Evolutionary conservation across 2,113 vertebrate genomes (phyloP).

Genomic region (Anthoscopus minutus): DNA sequence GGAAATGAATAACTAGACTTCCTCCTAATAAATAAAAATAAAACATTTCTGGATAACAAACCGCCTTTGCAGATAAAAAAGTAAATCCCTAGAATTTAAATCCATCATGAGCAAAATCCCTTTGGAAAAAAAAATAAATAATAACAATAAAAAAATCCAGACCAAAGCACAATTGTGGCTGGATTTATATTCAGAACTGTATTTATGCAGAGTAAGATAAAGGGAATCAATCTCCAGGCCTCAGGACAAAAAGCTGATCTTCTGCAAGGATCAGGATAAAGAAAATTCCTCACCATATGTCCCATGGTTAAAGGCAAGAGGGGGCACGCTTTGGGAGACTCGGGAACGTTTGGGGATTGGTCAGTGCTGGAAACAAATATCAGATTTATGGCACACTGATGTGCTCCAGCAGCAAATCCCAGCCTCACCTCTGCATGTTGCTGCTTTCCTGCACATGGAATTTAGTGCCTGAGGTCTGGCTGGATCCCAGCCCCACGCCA

Average conservation of each 20-base stretch:
- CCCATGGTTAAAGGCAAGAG: neutral
- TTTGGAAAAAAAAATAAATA: neutral
- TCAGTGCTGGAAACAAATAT: neutral
- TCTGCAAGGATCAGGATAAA: conserved; percentile 7
- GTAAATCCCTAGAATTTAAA: conserved; percentile 44
- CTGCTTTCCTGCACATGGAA: neutral
- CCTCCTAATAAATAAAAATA: conserved; percentile 13
- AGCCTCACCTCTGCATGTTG: neutral
- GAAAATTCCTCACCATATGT: neutral
- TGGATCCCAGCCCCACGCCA: rapidly evolving
- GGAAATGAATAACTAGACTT: neutral
- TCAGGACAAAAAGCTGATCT: conserved; percentile 12
- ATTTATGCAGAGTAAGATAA: conserved; percentile 46
- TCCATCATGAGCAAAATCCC: neutral
- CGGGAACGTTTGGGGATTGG: neutral
- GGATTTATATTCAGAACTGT: conserved; percentile 23
- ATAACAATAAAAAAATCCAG: neutral
- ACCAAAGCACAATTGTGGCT: neutral
- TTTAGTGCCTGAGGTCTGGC: neutral
- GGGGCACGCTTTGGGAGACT: neutral
- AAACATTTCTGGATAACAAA: neutral
- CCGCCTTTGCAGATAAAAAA: neutral
- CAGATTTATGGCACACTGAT: neutral
- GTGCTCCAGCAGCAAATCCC: neutral
- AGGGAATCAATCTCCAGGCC: conserved; percentile 25